Percentiles rank a stretch among this genome's conserved stretches.
Evolutionary conservation across 2,797 vertebrate species (phyloP).

Genomic region (Borostomias antarcticus): DNA sequence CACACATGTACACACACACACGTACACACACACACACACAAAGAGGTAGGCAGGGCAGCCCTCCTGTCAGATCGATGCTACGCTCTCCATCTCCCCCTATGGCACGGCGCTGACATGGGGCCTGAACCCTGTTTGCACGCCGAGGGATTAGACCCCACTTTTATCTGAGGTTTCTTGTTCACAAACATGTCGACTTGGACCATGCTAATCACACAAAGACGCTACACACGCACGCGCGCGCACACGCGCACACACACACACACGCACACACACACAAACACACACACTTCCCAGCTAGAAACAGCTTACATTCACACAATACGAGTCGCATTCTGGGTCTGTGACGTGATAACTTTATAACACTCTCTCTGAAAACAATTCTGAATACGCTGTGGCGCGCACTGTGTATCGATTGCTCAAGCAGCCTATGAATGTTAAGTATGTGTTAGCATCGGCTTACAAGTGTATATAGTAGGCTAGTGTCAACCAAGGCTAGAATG

Average conservation of each 20-base stretch:
- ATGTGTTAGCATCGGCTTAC: neutral
- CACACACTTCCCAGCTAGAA: too few relatives aligned
- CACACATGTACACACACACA: conserved; percentile 8
- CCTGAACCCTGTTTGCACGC: neutral
- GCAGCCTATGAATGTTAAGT: neutral
- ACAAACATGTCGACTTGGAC: neutral
- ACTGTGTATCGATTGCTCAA: neutral
- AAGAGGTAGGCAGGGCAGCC: too few relatives aligned
- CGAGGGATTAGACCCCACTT: conserved; percentile 1
- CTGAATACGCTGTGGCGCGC: too few relatives aligned
- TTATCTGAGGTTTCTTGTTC: conserved; percentile 2
- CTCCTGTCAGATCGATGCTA: neutral
- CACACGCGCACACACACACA: neutral
- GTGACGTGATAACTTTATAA: too few relatives aligned
- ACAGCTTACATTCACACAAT: neutral
- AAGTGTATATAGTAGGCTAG: too few relatives aligned
- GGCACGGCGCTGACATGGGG: neutral
- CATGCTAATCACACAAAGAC: neutral
- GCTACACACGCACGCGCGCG: neutral
- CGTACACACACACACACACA: neutral
- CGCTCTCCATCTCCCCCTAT: neutral
- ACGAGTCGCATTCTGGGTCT: too few relatives aligned
- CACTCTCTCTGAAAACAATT: neutral
- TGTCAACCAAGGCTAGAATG: too few relatives aligned
- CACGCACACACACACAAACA: neutral